Evolutionary conservation across 37 sponge, comb jelly and placozoan species (phyloP).

Genomic region (Tethya wilhelma): DNA sequence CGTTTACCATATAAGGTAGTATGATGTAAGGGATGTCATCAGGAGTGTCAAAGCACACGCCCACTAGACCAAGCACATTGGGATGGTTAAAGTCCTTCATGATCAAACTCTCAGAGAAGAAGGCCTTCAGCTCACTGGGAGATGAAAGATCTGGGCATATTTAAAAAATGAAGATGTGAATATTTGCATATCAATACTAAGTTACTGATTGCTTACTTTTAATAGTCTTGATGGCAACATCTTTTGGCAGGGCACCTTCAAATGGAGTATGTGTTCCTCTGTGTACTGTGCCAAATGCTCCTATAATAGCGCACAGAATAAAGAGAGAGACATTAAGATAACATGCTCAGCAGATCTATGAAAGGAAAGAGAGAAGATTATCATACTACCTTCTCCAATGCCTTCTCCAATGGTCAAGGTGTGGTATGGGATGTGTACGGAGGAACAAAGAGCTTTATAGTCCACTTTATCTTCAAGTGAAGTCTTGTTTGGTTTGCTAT

Average conservation of each 20-base stretch:
- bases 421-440: too few relatives aligned
- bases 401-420: too few relatives aligned
- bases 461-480: too few relatives aligned
- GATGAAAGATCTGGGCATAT: not conserved
- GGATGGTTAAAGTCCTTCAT: constrained; percentile 33
- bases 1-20: constrained; percentile 37
- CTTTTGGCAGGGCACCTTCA: not conserved
- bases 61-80: constrained; percentile 18
- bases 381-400: too few relatives aligned
- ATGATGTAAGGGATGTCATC: constrained; percentile 27
- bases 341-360: too few relatives aligned
- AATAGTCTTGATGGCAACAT: constrained; percentile 33
- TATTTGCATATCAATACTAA: not conserved
- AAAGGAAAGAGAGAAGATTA: too few relatives aligned
- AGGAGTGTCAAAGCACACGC: constrained; percentile 37
- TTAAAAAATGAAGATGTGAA: not conserved
- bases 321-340: not conserved
- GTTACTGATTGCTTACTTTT: constrained; percentile 13
- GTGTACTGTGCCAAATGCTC: constrained; percentile 32
- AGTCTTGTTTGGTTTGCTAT: too few relatives aligned
- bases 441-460: too few relatives aligned
- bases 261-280: not conserved
- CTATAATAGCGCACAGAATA: not conserved
- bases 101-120: constrained; percentile 31
- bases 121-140: not conserved